phyloP scores from a whole-genome alignment of 1,140 invertebrate species.

The Macrosteles quadrilineatus region DNA sequence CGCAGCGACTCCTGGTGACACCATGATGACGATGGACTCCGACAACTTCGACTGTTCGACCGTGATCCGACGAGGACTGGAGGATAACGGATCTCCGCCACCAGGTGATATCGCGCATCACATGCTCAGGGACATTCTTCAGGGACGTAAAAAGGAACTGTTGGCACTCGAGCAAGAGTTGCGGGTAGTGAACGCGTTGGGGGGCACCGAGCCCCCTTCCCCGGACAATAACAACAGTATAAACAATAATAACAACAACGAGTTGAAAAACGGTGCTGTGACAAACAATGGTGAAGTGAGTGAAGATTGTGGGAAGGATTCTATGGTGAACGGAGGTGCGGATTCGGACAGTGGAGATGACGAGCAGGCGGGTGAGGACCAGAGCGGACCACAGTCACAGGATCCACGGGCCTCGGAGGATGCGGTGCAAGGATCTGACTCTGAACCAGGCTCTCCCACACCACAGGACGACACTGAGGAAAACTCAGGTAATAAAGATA shows the following conservation, averaged over 20 bases:
- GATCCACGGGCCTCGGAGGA: slow-evolving; percentile 55
- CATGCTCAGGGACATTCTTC: slow-evolving; percentile 80
- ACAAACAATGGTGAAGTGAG: slow-evolving; percentile 39
- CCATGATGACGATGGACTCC: slow-evolving; percentile 50
- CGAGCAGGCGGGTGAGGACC: slow-evolving; percentile 47
- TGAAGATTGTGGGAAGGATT: slow-evolving; percentile 47
- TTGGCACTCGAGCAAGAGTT: slow-evolving; percentile 64
- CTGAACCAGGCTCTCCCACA: slow-evolving; percentile 66
- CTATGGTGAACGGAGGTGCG: slow-evolving; percentile 53
- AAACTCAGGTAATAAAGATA: slow-evolving; percentile 53
- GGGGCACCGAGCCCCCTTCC: slow-evolving; percentile 48
- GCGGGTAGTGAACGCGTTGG: slow-evolving; percentile 47
- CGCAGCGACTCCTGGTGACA: slow-evolving; percentile 61
- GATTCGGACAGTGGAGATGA: slow-evolving; percentile 57
- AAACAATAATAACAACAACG: slow-evolving; percentile 52
- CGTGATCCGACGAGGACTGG: slow-evolving; percentile 42
- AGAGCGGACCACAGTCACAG: slow-evolving; percentile 45
- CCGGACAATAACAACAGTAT: slow-evolving; percentile 56
- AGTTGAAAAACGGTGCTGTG: slow-evolving; percentile 45
- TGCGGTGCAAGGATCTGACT: slow-evolving; percentile 62
- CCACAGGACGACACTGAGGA: slow-evolving; percentile 58
- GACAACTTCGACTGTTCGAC: slow-evolving; percentile 44
- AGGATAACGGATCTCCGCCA: slow-evolving; percentile 42
- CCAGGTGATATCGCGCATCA: slow-evolving; percentile 62
- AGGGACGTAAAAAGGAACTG: slow-evolving; percentile 76